These are phyloP conservation scores for Chrysolina haemoptera DNA, from an alignment of 2,888 invertebrate genomes.

Conservation along the genomic window DNA sequence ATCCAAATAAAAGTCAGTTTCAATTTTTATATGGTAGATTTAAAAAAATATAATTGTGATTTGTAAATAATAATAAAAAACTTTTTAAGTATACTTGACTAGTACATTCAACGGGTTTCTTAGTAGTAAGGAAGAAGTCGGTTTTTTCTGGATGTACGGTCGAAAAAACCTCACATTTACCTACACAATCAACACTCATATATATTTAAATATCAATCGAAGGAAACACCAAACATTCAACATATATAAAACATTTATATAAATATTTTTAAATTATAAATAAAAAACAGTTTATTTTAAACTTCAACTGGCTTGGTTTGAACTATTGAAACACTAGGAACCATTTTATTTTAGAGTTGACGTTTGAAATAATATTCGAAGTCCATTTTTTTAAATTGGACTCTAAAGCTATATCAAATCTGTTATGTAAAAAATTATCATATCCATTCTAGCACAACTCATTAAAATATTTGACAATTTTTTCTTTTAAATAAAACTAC, in stretches of 20 bases:
- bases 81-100: conserved; percentile 59
- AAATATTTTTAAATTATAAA: conserved; percentile 23
- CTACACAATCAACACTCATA: conserved; percentile 44
- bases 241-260: conserved; percentile 32
- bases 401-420: background rate
- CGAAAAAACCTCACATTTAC: conserved; percentile 43
- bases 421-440: background rate
- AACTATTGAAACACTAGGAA: conserved; percentile 10
- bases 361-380: background rate
- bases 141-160: conserved; percentile 32
- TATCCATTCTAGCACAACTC: too few species aligned
- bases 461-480: background rate
- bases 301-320: conserved; percentile 12
- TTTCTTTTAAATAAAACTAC: background rate
- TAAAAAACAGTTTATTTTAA: conserved; percentile 14
- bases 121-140: background rate
- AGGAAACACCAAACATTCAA: conserved; percentile 48
- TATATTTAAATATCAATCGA: conserved; percentile 44
- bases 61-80: conserved; percentile 50
- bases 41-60: conserved; percentile 50
- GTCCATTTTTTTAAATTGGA: background rate
- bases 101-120: conserved; percentile 52
- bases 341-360: conserved; percentile 1
- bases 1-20: conserved; percentile 36
- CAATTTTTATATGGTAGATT: conserved; percentile 42